phyloP scores from a whole-genome alignment of 2,888 invertebrate genomes.

The Lepidochitona cinerea region DNA sequence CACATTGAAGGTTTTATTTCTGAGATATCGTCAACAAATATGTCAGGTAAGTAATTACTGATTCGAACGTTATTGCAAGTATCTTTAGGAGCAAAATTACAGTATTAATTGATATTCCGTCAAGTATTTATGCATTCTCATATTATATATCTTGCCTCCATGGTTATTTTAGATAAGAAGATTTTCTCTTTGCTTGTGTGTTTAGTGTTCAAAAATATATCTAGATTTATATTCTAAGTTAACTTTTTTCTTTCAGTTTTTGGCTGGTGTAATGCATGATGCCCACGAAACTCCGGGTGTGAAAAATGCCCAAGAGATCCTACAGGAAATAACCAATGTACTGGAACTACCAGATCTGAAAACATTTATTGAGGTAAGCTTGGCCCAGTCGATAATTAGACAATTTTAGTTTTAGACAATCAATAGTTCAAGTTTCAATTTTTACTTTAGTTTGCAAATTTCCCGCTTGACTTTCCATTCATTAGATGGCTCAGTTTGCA shows the following conservation, averaged over 20 bases:
- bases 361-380: slow-evolving; percentile 62
- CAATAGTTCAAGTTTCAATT: too few relatives aligned
- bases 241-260: slow-evolving; percentile 40
- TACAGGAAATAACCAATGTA: slow-evolving; percentile 59
- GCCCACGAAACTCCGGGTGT: slow-evolving; percentile 37
- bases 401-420: too few relatives aligned
- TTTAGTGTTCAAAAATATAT: not conserved
- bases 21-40: slow-evolving; percentile 56
- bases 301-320: slow-evolving; percentile 49
- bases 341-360: slow-evolving; percentile 61
- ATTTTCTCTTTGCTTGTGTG: too few relatives aligned
- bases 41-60: slow-evolving; percentile 47
- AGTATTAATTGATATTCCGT: not conserved
- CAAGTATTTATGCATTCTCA: not conserved
- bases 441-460: too few relatives aligned
- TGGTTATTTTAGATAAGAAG: too few relatives aligned
- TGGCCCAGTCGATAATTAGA: too few relatives aligned
- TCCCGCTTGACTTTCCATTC: too few relatives aligned
- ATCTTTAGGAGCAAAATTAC: too few relatives aligned
- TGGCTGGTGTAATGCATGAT: slow-evolving; percentile 59
- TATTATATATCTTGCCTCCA: not conserved
- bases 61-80: too few relatives aligned
- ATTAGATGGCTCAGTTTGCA: too few relatives aligned
- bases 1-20: slow-evolving; percentile 57
- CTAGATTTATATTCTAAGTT: slow-evolving; percentile 54